phyloP scores from a whole-genome alignment of 2,113 vertebrate genomes.

The Hemichromis elongatus region DNA sequence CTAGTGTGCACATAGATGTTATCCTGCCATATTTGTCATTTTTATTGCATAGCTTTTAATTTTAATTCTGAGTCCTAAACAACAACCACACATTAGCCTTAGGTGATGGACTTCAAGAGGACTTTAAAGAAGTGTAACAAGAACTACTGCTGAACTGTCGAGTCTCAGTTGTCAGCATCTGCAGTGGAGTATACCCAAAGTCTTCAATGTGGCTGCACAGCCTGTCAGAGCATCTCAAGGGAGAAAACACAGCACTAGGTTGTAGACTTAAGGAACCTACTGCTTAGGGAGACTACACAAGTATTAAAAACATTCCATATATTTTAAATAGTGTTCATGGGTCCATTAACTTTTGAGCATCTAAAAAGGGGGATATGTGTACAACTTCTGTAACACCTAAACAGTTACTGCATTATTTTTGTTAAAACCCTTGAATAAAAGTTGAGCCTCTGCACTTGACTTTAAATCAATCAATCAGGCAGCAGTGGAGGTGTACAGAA shows the following conservation, averaged over 20 bases:
- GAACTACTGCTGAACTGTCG: background rate
- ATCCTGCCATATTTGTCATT: background rate
- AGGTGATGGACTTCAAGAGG: background rate
- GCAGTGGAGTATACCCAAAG: background rate
- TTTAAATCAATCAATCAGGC: no score
- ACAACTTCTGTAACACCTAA: background rate
- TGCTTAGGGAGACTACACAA: background rate
- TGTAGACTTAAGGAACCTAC: background rate
- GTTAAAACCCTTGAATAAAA: background rate
- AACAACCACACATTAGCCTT: background rate
- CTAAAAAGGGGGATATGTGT: background rate
- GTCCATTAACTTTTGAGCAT: background rate
- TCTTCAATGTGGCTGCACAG: background rate
- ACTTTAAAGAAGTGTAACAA: background rate
- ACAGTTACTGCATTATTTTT: background rate
- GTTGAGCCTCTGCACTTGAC: background rate
- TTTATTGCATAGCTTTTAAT: background rate
- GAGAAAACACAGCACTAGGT: background rate
- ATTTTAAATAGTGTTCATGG: background rate
- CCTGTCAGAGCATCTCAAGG: background rate
- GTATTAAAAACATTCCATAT: background rate
- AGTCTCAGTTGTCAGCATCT: background rate
- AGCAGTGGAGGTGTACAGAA: background rate
- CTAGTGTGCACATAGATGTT: background rate
- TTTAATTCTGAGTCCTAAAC: background rate